Percentiles rank a stretch among this genome's conserved stretches.
Conservation (phyloP, 2,888 invertebrate genomes). For the Drosophila suboccidentalis region DNA sequence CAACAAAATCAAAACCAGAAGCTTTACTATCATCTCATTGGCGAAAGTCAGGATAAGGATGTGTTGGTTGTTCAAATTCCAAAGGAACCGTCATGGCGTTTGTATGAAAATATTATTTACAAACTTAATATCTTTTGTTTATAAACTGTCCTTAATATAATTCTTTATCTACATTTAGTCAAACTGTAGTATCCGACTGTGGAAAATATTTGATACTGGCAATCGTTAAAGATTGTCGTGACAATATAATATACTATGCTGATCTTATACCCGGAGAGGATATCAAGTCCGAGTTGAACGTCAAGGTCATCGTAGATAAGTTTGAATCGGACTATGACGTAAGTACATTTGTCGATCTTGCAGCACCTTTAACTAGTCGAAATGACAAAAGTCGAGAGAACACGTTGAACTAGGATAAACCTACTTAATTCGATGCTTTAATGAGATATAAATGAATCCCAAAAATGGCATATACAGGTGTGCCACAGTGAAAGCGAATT, state of each 20-base stretch:
- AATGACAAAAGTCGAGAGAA: no score
- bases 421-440: no score
- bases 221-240: constrained; percentile 95
- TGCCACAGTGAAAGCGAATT: no score
- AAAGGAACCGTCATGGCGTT: constrained; percentile 96
- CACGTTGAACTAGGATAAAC: no score
- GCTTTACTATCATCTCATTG: constrained; percentile 95
- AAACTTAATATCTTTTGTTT: neutral
- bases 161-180: constrained; percentile 86
- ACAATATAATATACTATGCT: constrained; percentile 95
- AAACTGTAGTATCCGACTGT: constrained; percentile 95
- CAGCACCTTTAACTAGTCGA: neutral
- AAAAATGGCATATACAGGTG: no score
- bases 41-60: constrained; percentile 94
- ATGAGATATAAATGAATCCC: no score
- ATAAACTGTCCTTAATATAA: neutral
- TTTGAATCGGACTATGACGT: constrained; percentile 98
- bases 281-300: constrained; percentile 88
- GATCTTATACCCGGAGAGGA: constrained; percentile 89
- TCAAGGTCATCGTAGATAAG: constrained; percentile 93
- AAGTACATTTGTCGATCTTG: constrained; percentile 56
- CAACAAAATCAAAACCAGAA: constrained; percentile 95
- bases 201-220: constrained; percentile 95
- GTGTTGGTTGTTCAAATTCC: constrained; percentile 95
- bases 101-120: constrained; percentile 87